phyloP scores from a whole-genome alignment of 2,888 invertebrate genomes.

The Argynnis bischoffii region DNA sequence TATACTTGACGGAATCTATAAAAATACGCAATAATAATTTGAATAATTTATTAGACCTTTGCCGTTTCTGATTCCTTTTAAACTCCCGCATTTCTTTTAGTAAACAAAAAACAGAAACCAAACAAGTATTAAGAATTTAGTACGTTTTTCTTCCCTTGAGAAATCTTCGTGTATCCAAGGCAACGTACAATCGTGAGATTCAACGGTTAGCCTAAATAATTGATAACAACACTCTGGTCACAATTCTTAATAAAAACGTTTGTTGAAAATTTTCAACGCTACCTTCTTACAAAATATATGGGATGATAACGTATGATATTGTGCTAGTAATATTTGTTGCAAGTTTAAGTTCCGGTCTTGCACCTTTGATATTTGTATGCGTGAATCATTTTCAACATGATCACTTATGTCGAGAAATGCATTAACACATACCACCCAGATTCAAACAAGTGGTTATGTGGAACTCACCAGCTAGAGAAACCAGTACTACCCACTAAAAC shows the following conservation, averaged over 20 bases:
- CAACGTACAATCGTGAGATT: conserved; percentile 48
- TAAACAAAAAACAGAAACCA: conserved; percentile 29
- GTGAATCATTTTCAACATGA: too few species aligned
- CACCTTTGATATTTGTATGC: too few species aligned
- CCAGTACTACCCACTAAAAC: too few species aligned
- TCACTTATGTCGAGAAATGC: too few species aligned
- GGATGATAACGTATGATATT: too few species aligned
- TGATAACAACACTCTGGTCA: conserved; percentile 39
- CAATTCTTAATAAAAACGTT: conserved; percentile 28
- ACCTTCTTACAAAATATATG: too few species aligned
- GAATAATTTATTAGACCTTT: conserved; percentile 14
- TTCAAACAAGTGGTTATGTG: too few species aligned
- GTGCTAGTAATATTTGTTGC: too few species aligned
- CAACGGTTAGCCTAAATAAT: conserved; percentile 47
- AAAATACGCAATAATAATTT: conserved; percentile 15
- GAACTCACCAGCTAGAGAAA: too few species aligned
- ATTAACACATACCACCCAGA: too few species aligned
- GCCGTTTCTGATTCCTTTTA: conserved; percentile 13
- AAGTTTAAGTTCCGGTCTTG: too few species aligned
- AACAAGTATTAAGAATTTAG: conserved; percentile 47
- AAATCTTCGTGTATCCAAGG: conserved; percentile 48
- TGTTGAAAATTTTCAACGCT: conserved; percentile 13
- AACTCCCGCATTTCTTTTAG: conserved; percentile 12
- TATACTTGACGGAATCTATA: conserved; percentile 12
- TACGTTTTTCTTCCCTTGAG: conserved; percentile 46